Percentiles rank a stretch among this genome's conserved stretches.
Evolutionary conservation across 2,797 vertebrate species (phyloP).

Genomic region (Petrocephalus sullivani): DNA sequence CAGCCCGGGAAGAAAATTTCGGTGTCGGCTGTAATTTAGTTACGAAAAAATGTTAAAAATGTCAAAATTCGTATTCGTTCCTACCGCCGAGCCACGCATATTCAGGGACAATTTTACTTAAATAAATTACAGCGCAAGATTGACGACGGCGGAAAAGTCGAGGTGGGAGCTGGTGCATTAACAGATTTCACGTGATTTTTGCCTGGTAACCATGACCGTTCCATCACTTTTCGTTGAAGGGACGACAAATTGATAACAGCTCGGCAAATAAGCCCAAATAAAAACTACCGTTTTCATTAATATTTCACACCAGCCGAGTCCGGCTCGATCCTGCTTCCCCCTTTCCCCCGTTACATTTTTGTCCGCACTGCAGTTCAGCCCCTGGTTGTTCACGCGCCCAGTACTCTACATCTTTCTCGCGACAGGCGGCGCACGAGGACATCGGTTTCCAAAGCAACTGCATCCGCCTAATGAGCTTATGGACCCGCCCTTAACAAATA

Average conservation of each 20-base stretch:
- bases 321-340: neutral
- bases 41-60: neutral
- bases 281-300: neutral
- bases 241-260: neutral
- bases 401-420: slow-evolving; percentile 23
- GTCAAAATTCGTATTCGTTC: neutral
- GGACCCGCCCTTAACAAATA: neutral
- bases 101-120: neutral
- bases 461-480: slow-evolving; percentile 18
- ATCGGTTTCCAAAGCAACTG: slow-evolving; percentile 23
- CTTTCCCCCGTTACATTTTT: slow-evolving; percentile 27
- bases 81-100: neutral
- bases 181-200: neutral
- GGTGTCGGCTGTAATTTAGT: neutral
- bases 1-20: neutral
- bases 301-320: neutral
- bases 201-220: neutral
- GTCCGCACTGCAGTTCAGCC: slow-evolving; percentile 46
- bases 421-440: slow-evolving; percentile 34
- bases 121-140: neutral
- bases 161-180: neutral
- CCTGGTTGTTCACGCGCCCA: slow-evolving; percentile 5
- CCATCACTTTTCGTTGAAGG: neutral
- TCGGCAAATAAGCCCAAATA: neutral
- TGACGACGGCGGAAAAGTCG: neutral